Conservation (phyloP, 2,113 vertebrate genomes). For the Phyllopteryx taeniolatus region DNA sequence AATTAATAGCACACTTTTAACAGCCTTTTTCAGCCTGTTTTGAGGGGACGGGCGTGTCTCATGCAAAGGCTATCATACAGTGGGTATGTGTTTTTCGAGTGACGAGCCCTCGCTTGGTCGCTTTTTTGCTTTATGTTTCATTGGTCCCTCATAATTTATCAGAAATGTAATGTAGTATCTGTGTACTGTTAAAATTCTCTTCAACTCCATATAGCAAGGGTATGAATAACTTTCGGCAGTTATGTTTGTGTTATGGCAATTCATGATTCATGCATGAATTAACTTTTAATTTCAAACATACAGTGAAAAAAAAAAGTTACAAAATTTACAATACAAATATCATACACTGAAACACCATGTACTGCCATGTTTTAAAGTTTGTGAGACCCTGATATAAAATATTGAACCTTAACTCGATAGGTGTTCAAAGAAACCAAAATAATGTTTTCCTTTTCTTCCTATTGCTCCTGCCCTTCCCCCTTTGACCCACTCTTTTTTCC, state of each 20-base stretch:
- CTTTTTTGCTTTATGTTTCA: too few relatives aligned
- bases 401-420: neutral
- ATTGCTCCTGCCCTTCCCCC: neutral
- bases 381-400: neutral
- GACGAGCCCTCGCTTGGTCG: too few relatives aligned
- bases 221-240: too few relatives aligned
- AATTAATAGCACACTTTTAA: too few relatives aligned
- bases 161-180: too few relatives aligned
- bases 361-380: neutral
- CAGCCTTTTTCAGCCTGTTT: too few relatives aligned
- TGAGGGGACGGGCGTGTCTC: too few relatives aligned
- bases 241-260: too few relatives aligned
- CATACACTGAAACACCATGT: neutral
- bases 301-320: neutral
- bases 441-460: conserved; percentile 2
- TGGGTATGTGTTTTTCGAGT: too few relatives aligned
- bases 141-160: too few relatives aligned
- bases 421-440: neutral
- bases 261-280: too few relatives aligned
- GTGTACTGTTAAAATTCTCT: neutral
- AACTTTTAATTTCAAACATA: neutral
- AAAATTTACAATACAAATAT: neutral
- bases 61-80: too few relatives aligned
- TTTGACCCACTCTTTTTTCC: conserved; percentile 21
- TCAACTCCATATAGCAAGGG: neutral